phyloP scores from a whole-genome alignment of 2,113 vertebrate species.

The Chaetodon auriga region DNA sequence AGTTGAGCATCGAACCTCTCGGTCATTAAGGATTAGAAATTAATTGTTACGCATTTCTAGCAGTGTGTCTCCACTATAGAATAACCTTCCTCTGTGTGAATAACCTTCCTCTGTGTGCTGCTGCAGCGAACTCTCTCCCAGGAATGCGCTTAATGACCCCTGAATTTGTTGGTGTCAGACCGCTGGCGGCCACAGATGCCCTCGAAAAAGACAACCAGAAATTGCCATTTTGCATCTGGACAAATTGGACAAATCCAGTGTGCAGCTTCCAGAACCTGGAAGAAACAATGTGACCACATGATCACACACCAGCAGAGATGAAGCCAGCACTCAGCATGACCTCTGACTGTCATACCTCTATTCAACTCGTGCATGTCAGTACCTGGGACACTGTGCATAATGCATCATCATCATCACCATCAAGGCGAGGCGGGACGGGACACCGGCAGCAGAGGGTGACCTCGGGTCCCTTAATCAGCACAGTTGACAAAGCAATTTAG shows the following conservation, averaged over 20 bases:
- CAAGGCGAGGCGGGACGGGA: background rate
- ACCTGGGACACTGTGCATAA: conserved; percentile 23
- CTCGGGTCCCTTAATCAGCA: conserved; percentile 73
- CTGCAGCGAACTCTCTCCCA: conserved; percentile 56
- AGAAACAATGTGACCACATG: background rate
- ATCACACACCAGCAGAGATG: background rate
- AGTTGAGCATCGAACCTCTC: background rate
- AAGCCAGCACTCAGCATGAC: conserved; percentile 17
- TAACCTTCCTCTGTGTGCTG: conserved; percentile 24
- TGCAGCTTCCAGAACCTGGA: background rate
- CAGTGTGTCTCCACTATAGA: background rate
- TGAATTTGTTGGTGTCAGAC: conserved; percentile 43
- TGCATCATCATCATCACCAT: conserved; percentile 61
- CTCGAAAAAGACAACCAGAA: conserved; percentile 33
- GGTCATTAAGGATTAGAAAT: background rate
- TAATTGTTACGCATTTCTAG: background rate
- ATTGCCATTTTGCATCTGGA: conserved; percentile 24
- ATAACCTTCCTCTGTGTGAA: conserved; percentile 23
- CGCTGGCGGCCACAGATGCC: conserved; percentile 47
- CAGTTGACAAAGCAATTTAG: conserved; percentile 62
- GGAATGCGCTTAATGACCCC: conserved; percentile 65
- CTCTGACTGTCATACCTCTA: background rate
- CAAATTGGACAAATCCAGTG: background rate
- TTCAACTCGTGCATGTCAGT: conserved; percentile 1
- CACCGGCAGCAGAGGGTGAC: conserved; percentile 65